Percentiles rank a stretch among this genome's conserved stretches.
phyloP scores from a whole-genome alignment of 1,140 invertebrate genomes.

The Drosophila fuyamai region DNA sequence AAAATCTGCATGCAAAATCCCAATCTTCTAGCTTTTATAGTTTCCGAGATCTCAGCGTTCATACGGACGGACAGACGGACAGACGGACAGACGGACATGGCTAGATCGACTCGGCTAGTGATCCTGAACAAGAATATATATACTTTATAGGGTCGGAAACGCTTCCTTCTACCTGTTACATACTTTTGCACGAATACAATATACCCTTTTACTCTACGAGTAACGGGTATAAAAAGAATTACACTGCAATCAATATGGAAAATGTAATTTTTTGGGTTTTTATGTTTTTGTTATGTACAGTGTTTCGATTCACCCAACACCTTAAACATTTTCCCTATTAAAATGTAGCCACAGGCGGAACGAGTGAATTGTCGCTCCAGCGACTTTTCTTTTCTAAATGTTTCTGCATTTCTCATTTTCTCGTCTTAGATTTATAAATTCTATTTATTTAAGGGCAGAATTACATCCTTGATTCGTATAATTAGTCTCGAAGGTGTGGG shows the following conservation, averaged over 20 bases:
- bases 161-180: too few relatives aligned
- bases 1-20: too few relatives aligned
- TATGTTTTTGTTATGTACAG: neutral
- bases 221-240: too few relatives aligned
- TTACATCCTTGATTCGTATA: neutral
- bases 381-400: conserved; percentile 10
- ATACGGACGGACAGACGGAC: too few relatives aligned
- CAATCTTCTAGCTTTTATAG: too few relatives aligned
- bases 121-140: too few relatives aligned
- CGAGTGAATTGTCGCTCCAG: conserved; percentile 24
- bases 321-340: conserved; percentile 1
- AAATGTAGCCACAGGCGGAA: conserved; percentile 23
- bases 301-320: conserved; percentile 5
- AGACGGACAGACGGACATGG: too few relatives aligned
- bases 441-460: neutral
- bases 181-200: too few relatives aligned
- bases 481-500: neutral
- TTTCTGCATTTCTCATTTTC: neutral
- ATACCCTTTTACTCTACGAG: too few relatives aligned
- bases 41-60: too few relatives aligned
- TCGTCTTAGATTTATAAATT: neutral
- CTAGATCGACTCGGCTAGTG: too few relatives aligned
- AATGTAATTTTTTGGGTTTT: neutral
- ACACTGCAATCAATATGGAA: neutral
- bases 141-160: too few relatives aligned